Base-by-base conservation (phyloP, 2,797 vertebrate species). In the Phoxinus dragarum region DNA sequence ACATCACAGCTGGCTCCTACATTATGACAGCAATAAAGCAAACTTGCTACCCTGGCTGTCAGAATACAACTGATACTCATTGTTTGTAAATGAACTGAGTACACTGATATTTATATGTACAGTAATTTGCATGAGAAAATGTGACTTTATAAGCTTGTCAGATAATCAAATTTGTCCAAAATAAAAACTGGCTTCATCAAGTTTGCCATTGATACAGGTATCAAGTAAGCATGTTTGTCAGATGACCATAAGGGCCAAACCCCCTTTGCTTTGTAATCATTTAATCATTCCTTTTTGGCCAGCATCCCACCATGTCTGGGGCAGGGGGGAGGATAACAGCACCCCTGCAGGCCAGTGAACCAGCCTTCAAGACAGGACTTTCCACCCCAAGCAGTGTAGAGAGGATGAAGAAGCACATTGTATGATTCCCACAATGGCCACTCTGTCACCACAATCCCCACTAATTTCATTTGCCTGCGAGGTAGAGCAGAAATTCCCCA, bases 401-500 rank as follows among this genome's bases (percentile, higher is more conserved):
- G 79, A 68, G 83, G 95, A 97, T 98, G 97, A 98, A 98, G 96
- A 95, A 94, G 94, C 96, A 97, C 97, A 98, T 99, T 98, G 97
- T 99, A 96, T 96, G 94, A 89, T 91, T 92, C 94, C 96, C 95
- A 98, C 97, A 99, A 98, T 98, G 97, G 96, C 94, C 92, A 96
- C 96, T 97, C 96, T 98, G 97, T 98, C 95, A 94, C 96, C 97
- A 96, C 96, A 94, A 96, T 97, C 96, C 95, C 95, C 94, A 96
- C 97, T 97, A 99, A 99, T 98, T 98, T 96, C 97, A 98, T 98
- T 98, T 98, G 97, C 96, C 96, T 92, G 95, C 96, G 97, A 98
- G 97, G 97, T 96, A 97, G 94, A 94, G 95, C 96, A 96, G 97
- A 97, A 97, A 98, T 97, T 98, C 97, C 97, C 96, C 95, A 97